A percentile compares a stretch with the other conserved stretches of the same genome.
phyloP scores from a whole-genome alignment of 2,113 vertebrate species.

The Mungos mungo region DNA sequence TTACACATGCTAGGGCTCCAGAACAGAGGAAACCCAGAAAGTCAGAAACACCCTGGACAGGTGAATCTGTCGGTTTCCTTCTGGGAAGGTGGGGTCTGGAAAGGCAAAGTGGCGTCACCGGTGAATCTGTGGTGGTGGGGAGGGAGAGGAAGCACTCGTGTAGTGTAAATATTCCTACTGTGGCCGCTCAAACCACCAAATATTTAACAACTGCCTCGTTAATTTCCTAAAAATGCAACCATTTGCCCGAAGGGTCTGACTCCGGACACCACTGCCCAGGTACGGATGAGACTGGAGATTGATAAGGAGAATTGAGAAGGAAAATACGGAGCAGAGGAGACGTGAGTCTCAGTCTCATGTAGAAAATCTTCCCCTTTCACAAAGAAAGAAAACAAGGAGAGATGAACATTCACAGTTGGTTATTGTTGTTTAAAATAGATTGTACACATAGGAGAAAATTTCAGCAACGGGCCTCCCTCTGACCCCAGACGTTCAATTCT shows the following conservation, averaged over 20 bases:
- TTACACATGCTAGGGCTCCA: neutral
- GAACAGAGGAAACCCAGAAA: neutral
- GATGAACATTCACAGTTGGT: neutral
- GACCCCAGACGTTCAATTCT: neutral
- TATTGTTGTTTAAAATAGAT: neutral
- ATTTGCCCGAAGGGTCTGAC: neutral
- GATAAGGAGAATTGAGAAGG: neutral
- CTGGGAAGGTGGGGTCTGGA: neutral
- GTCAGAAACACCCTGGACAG: neutral
- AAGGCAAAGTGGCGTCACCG: neutral
- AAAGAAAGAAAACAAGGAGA: conserved; percentile 6
- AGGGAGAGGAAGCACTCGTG: neutral
- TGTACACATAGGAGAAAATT: neutral
- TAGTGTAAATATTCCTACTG: neutral
- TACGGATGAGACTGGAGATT: neutral
- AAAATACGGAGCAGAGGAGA: neutral
- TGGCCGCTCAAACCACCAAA: neutral
- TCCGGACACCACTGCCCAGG: neutral
- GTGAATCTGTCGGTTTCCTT: neutral
- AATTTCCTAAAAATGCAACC: neutral
- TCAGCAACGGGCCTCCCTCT: neutral
- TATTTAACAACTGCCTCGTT: neutral
- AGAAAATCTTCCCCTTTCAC: neutral
- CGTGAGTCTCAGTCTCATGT: neutral
- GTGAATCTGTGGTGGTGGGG: neutral